Base-by-base conservation (phyloP, 2,113 vertebrate genomes). In the Pheucticus melanocephalus region DNA sequence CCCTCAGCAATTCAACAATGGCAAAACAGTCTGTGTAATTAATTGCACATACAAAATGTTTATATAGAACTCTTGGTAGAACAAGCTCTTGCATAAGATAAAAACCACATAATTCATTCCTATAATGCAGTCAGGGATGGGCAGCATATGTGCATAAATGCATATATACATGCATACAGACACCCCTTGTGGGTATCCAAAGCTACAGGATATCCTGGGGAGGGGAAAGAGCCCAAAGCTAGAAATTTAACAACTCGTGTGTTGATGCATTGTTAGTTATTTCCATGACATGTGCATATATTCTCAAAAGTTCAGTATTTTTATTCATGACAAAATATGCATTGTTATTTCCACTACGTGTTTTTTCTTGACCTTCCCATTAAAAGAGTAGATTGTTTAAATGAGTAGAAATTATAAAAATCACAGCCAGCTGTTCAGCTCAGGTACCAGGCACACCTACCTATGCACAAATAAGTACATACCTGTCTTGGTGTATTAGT, bases 11-110 rank as follows among this genome's bases (percentile, higher is more conserved):
- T 64, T 93, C 64, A 83, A 83, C 80, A 90, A 68, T 56, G 71
- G 63, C 63, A 94, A 88, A 95, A 80, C 18, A 87, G 50, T 35
- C 65, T 28, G 30, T 54, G 42, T 85, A 93, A 93, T 94, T 93
- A 92, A 93, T 92, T 95, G 51, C 75, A 85, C 54, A 73, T 24
- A 73, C 35, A 63, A 95, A 95, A 88, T 86, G 94, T 80, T 71
- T 73, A 88, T 88, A 80, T 37, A 83, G 59, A 88, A 23, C 85
- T 65, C 79, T 90, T 47, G 47, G 91, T 73, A 88, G 90, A 85
- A 77, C n/a, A 87, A 91, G 71, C 39, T 94, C 50, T 91, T 92
- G 94, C 87, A 94, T 94, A 92, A 61, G 42, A 44, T 63, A 88
- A 85, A 83, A 88, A 39, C 27, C 60, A 92, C 76, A 90, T 75